Percentiles rank a stretch among this genome's conserved stretches.
phyloP scores from a whole-genome alignment of 2,797 vertebrate species.

The Passerculus sandwichensis region DNA sequence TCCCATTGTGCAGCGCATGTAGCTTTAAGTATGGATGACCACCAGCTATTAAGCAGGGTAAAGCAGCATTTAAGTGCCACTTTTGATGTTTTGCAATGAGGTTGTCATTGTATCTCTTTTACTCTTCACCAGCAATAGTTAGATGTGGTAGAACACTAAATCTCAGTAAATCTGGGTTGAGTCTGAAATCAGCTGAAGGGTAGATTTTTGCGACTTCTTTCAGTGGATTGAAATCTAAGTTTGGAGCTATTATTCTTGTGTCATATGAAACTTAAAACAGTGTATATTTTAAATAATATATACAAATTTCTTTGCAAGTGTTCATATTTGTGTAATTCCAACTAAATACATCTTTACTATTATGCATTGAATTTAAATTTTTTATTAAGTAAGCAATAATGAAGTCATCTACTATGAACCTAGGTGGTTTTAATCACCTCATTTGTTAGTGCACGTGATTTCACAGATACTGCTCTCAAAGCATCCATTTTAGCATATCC shows the following conservation, averaged over 20 bases:
- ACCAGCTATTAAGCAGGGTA: neutral
- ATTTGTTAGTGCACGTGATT: neutral
- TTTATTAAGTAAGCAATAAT: neutral
- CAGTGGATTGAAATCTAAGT: neutral
- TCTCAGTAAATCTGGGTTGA: neutral
- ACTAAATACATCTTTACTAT: neutral
- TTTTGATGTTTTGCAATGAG: neutral
- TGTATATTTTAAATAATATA: neutral
- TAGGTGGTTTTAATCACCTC: neutral
- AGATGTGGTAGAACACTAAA: neutral
- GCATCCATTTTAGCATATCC: neutral
- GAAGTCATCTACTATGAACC: neutral
- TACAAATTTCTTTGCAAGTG: neutral
- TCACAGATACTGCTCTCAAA: neutral
- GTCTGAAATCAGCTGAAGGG: neutral
- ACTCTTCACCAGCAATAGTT: neutral
- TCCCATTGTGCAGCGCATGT: rapidly evolving
- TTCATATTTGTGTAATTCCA: neutral
- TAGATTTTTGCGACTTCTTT: neutral
- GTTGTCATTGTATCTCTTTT: neutral
- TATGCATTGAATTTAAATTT: neutral
- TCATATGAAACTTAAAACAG: neutral
- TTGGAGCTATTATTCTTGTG: neutral
- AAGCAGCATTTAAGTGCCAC: neutral
- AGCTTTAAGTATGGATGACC: rapidly evolving